Evolutionary conservation across 2,113 vertebrate genomes (phyloP).

Genomic region (Heterocephalus glaber): DNA sequence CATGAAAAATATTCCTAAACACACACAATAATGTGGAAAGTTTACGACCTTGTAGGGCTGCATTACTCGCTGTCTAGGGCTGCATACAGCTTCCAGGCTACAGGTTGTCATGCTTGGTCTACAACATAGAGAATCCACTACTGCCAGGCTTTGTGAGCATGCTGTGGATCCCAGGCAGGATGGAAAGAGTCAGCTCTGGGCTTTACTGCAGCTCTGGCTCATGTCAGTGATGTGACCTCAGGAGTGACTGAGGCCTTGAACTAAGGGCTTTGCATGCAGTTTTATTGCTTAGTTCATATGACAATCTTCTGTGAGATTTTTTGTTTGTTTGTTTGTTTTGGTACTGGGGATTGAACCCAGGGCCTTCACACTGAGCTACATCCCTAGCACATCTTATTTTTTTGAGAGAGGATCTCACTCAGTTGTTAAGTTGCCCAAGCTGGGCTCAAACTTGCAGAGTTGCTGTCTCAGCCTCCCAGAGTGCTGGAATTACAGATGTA

Average conservation of each 20-base stretch:
- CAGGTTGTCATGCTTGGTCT: not conserved
- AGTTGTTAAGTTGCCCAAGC: not conserved
- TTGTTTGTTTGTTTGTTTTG: not conserved
- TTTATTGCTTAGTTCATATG: not conserved
- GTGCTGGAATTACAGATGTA: not conserved
- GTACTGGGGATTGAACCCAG: not conserved
- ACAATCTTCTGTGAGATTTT: not conserved
- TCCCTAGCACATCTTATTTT: not conserved
- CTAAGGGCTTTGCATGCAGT: not conserved
- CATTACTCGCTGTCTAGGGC: not conserved
- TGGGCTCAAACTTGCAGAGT: not conserved
- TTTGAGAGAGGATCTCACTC: not conserved
- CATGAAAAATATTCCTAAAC: not conserved
- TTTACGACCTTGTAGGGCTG: not conserved
- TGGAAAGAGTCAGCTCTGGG: not conserved
- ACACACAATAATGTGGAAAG: not conserved
- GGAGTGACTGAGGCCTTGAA: not conserved
- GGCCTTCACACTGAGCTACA: not conserved
- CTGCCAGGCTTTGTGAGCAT: rapidly evolving
- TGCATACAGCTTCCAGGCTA: not conserved
- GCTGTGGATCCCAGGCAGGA: not conserved
- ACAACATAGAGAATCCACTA: not conserved
- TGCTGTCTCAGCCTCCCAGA: not conserved
- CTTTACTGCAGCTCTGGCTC: not conserved
- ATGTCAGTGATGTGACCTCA: rapidly evolving